Conservation (phyloP, 2,113 vertebrate species). For the Trachemys scripta region DNA sequence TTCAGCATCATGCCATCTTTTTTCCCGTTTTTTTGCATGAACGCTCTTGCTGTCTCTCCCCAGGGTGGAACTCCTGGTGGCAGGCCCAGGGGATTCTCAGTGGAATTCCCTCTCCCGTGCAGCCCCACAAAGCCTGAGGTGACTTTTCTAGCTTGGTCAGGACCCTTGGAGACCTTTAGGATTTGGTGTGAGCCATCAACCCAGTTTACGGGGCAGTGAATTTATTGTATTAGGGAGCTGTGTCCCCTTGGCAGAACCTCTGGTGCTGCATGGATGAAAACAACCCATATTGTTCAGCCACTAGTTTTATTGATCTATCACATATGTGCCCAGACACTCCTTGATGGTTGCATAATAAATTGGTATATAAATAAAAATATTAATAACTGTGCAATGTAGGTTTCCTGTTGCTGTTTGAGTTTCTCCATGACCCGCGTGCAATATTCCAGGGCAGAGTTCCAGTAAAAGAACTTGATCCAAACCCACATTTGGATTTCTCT, state of each 20-base stretch:
- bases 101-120: fast-evolving
- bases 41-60: not conserved
- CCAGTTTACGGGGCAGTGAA: fast-evolving
- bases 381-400: not conserved
- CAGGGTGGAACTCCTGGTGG: not conserved
- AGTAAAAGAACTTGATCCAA: not conserved
- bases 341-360: not conserved
- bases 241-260: not conserved
- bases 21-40: not conserved
- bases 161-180: fast-evolving
- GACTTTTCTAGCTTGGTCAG: fast-evolving
- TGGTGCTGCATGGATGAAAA: not conserved
- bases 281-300: fast-evolving
- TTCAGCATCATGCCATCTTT: not conserved
- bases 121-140: not conserved
- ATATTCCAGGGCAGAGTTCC: not conserved
- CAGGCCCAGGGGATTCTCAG: not conserved
- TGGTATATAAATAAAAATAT: fast-evolving
- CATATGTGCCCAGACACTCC: not conserved
- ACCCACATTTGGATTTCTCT: not conserved
- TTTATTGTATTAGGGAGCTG: fast-evolving
- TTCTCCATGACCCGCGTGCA: fast-evolving
- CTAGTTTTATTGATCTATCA: fast-evolving
- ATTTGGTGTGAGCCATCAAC: not conserved
- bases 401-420: not conserved